Percentiles rank a stretch among this genome's conserved stretches.
These are phyloP conservation scores for Volucella inflata DNA, from an alignment of 2,888 invertebrate genomes.

Conservation along the genomic window DNA sequence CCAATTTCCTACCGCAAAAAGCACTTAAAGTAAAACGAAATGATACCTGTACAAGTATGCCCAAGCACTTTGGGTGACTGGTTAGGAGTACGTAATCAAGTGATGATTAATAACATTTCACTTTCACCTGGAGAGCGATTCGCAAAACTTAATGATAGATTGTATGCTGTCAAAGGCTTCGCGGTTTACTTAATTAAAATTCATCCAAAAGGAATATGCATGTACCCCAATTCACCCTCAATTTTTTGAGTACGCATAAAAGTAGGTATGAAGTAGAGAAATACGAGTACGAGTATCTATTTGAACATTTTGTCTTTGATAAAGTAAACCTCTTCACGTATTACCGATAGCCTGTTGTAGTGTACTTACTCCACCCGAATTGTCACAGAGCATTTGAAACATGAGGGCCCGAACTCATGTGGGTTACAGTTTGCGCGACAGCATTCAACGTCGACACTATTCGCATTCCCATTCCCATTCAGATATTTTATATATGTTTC, in stretches of 20 bases:
- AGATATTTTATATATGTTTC: slow-evolving; percentile 10
- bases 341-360: neutral
- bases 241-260: neutral
- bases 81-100: slow-evolving; percentile 7
- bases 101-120: slow-evolving; percentile 69
- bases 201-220: slow-evolving; percentile 52
- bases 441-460: slow-evolving; percentile 6
- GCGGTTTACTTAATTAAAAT: slow-evolving; percentile 65
- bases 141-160: slow-evolving; percentile 37
- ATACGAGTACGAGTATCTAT: too few relatives aligned
- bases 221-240: slow-evolving; percentile 34
- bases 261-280: neutral
- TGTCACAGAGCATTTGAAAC: slow-evolving; percentile 20
- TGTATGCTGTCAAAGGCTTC: slow-evolving; percentile 38
- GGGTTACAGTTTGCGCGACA: slow-evolving; percentile 14
- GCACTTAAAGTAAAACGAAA: slow-evolving; percentile 16
- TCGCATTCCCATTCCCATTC: neutral
- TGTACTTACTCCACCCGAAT: slow-evolving; percentile 14
- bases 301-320: slow-evolving; percentile 5
- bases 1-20: slow-evolving; percentile 10
- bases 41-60: neutral
- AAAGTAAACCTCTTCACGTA: slow-evolving; percentile 5
- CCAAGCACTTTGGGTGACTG: slow-evolving; percentile 10
- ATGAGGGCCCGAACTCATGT: slow-evolving; percentile 41
- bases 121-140: slow-evolving; percentile 61